These are phyloP conservation scores for Zele albiditarsus DNA, from an alignment of 2,888 invertebrate species.

Conservation along the genomic window DNA sequence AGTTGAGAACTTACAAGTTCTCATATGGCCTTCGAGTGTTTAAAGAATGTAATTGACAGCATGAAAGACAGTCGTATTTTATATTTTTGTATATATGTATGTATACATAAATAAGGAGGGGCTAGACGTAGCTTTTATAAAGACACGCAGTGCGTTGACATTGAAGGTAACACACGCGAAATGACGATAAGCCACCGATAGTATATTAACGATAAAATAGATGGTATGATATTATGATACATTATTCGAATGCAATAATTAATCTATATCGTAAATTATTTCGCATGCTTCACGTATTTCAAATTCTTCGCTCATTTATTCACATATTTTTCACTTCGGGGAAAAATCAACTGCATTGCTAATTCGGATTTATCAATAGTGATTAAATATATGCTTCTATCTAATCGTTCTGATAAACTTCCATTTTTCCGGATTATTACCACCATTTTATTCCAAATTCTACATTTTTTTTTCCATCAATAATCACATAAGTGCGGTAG, in stretches of 20 bases:
- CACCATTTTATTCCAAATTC: no score
- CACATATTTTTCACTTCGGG: no score
- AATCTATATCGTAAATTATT: background rate
- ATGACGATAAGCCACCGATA: background rate
- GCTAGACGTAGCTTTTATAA: background rate
- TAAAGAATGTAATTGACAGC: background rate
- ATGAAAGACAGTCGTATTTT: background rate
- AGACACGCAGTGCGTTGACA: constrained; percentile 29
- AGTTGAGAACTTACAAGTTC: background rate
- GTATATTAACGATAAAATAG: background rate
- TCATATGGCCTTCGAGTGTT: background rate
- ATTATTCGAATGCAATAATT: background rate
- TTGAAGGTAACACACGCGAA: constrained; percentile 1
- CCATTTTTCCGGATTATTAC: no score
- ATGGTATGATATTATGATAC: background rate
- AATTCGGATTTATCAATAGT: no score
- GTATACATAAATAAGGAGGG: background rate
- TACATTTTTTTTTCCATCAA: no score
- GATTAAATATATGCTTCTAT: no score
- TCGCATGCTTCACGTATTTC: background rate
- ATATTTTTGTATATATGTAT: background rate
- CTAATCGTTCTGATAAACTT: no score
- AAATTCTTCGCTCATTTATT: no score
- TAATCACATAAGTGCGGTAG: no score
- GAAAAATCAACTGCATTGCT: no score